Base-by-base conservation (phyloP, 2,888 invertebrate genomes). In the Chouioia cunea region DNA sequence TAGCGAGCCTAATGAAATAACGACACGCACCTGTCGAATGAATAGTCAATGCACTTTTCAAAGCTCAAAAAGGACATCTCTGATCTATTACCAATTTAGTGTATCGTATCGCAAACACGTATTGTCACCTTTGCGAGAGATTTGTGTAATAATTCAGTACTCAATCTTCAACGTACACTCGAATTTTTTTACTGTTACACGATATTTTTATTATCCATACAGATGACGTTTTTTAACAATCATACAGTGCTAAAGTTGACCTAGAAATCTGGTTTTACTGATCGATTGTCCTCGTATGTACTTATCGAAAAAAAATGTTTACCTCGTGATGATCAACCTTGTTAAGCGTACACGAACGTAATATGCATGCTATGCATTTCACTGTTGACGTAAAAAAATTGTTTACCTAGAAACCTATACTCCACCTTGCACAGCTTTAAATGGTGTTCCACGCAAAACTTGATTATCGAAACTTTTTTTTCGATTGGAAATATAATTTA, bases 321-420 rank as follows among this genome's bases (percentile, higher is more conserved):
- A 20, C 46, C 3, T 46, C 46, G 15, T 22, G 58, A 50, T 43
- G 58, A 16, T 66, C 57, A 52, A 52, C 66, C 58, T 66, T 23
- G 36, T 53, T 66, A 27, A 22, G 58, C n/a, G n/a, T 58, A 66
- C 66, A 59, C 18, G 52, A 12, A 36, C 10, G 36, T 48, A 65
- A 36, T 65, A 36, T 18, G 50, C 58, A 23, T 52, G 16, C 50
- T 53, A n/a, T 57, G 65, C 50, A 57, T 48, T 50, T 46, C 47
- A 46, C 27, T 16, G 46, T 56, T 47, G 47, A 20, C 65, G 65
- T 54, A 73, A 71, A 75, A 71, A 75, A 72, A 72, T 75, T 52
- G 48, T 36, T 68, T 54, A 58, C 12, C 70, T 36, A 57, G 57
- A 23, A 23, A 10, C 54, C 27, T 67, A 72, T 70, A 60, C 69